These are phyloP conservation scores for Drosophila lacertosa DNA, from an alignment of 1,140 invertebrate species.

Conservation along the genomic window DNA sequence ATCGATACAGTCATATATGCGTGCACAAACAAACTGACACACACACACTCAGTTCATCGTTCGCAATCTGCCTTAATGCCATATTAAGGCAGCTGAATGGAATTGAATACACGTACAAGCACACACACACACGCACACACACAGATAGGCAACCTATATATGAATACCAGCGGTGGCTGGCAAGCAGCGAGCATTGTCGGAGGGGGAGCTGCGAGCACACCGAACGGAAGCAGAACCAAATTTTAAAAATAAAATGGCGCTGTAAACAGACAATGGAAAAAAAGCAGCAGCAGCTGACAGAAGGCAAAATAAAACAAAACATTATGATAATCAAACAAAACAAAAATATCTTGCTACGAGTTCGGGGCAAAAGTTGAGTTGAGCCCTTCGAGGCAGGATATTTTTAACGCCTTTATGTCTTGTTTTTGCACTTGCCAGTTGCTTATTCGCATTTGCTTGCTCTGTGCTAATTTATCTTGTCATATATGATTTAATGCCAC, in stretches of 20 bases:
- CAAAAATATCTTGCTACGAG: constrained; percentile 12
- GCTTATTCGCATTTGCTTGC: constrained; percentile 10
- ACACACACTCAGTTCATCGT: constrained; percentile 24
- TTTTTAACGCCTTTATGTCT: constrained; percentile 24
- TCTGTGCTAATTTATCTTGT: constrained; percentile 69
- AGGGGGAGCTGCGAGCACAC: neutral
- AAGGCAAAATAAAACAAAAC: constrained; percentile 17
- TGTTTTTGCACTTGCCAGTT: constrained; percentile 28
- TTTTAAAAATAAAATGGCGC: constrained; percentile 71
- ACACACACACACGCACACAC: constrained; percentile 19
- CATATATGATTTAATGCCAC: constrained; percentile 63
- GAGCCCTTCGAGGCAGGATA: constrained; percentile 3
- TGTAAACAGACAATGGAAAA: constrained; percentile 63
- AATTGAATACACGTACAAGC: constrained; percentile 58
- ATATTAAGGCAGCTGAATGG: constrained; percentile 74
- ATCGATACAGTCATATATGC: neutral
- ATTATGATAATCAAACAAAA: constrained; percentile 24
- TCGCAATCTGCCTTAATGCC: constrained; percentile 70
- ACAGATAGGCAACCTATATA: constrained; percentile 18
- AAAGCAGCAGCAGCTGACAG: constrained; percentile 20
- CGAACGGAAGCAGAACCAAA: constrained; percentile 60
- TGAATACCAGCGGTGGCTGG: constrained; percentile 47
- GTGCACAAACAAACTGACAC: constrained; percentile 8
- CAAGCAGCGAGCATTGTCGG: constrained; percentile 10
- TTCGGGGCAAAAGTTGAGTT: constrained; percentile 7